A percentile compares a stretch with the other conserved stretches of the same genome.
Conservation (phyloP, 2,888 invertebrate genomes). For the Drosophila glabriapex region DNA sequence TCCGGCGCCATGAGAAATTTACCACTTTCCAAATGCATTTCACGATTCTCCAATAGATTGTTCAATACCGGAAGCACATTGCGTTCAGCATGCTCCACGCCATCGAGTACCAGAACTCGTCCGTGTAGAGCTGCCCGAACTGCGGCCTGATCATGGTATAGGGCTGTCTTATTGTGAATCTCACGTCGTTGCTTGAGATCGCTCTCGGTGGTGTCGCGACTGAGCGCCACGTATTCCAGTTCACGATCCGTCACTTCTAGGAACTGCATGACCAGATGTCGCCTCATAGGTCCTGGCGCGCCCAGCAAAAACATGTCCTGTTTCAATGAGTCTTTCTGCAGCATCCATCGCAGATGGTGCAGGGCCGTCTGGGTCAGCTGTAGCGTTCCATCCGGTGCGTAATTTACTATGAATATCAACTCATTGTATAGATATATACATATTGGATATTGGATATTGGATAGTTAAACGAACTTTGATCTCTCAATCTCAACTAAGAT, state of each 20-base stretch:
- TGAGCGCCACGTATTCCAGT: conserved; percentile 96
- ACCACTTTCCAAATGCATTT: conserved; percentile 99
- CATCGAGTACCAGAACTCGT: conserved; percentile 95
- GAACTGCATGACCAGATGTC: conserved; percentile 94
- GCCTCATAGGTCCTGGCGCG: conserved; percentile 92
- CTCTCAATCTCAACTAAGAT: conserved; percentile 10
- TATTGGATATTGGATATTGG: neutral
- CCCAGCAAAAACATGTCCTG: conserved; percentile 99
- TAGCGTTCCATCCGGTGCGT: conserved; percentile 87
- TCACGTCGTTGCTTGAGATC: conserved; percentile 98
- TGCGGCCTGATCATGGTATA: conserved; percentile 98
- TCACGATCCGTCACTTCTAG: conserved; percentile 95
- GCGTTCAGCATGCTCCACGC: conserved; percentile 98
- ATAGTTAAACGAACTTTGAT: conserved; percentile 29
- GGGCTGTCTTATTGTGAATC: conserved; percentile 94
- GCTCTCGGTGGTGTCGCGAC: conserved; percentile 98
- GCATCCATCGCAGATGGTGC: conserved; percentile 96
- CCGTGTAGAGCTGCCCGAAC: conserved; percentile 96
- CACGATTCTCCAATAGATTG: conserved; percentile 97
- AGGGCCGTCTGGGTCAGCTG: conserved; percentile 90
- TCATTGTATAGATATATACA: conserved; percentile 1
- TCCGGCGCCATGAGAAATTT: conserved; percentile 95
- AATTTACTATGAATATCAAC: conserved; percentile 71
- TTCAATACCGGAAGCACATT: conserved; percentile 98
- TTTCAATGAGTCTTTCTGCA: conserved; percentile 96